phyloP scores from a whole-genome alignment of 2,888 invertebrate species.

The Calameuta filiformis region DNA sequence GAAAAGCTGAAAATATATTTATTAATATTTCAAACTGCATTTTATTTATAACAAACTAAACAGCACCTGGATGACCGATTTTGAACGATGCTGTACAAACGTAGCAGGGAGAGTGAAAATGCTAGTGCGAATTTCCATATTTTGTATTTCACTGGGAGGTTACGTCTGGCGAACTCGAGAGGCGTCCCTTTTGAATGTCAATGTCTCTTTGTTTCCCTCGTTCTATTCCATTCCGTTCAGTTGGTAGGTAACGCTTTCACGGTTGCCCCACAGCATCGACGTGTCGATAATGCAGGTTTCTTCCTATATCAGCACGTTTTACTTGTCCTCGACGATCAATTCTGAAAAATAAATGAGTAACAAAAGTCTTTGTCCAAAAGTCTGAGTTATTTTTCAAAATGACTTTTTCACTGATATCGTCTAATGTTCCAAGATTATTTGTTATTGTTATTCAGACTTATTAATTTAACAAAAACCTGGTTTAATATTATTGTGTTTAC shows the following conservation, averaged over 20 bases:
- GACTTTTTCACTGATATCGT: background rate
- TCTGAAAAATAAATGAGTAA: background rate
- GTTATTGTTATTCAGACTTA: background rate
- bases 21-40: background rate
- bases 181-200: slow-evolving; percentile 59
- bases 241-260: background rate
- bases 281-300: background rate
- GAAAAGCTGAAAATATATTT: background rate
- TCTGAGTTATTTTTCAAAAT: background rate
- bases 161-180: slow-evolving; percentile 40
- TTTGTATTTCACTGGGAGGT: slow-evolving; percentile 29
- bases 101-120: background rate
- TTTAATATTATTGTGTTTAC: background rate
- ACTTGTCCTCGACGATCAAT: background rate
- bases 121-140: slow-evolving; percentile 14
- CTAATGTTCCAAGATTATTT: no score
- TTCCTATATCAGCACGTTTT: background rate
- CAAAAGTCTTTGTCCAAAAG: background rate
- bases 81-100: background rate
- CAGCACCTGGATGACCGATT: background rate
- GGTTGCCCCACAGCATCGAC: background rate
- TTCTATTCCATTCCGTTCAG: slow-evolving; percentile 21
- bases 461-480: background rate
- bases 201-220: slow-evolving; percentile 57
- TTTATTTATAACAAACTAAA: background rate